Conservation (phyloP, 2,113 vertebrate species). For the Candoia aspera region DNA sequence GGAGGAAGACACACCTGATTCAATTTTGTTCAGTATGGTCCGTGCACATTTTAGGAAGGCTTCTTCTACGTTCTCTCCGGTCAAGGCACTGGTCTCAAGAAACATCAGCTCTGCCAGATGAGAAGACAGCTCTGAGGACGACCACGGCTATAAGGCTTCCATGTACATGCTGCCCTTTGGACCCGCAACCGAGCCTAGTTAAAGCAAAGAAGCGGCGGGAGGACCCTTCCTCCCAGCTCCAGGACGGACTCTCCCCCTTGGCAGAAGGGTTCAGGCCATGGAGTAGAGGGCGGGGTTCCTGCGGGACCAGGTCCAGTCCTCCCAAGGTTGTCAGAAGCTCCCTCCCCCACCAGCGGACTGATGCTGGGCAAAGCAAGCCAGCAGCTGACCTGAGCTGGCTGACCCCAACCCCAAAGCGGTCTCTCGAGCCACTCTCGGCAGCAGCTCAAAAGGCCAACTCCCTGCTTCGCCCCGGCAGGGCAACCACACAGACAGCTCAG, state of each 20-base stretch:
- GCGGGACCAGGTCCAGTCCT: not conserved
- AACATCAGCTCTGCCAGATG: conserved; percentile 84
- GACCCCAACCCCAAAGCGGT: not conserved
- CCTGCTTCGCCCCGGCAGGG: not conserved
- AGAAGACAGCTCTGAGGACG: not conserved
- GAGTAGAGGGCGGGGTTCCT: not conserved
- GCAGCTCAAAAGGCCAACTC: not conserved
- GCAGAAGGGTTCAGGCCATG: too few relatives aligned
- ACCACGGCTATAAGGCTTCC: not conserved
- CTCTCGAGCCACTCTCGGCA: not conserved
- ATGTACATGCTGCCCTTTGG: too few relatives aligned
- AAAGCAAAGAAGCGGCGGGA: not conserved
- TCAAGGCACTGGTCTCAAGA: conserved; percentile 91
- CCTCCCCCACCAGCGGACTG: not conserved
- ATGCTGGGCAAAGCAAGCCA: not conserved
- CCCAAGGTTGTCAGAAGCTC: not conserved
- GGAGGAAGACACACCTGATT: conserved; percentile 78
- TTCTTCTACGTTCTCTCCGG: conserved; percentile 91
- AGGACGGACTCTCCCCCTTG: too few relatives aligned
- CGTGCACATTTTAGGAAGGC: conserved; percentile 90
- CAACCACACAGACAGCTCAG: accelerated
- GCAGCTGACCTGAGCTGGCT: not conserved
- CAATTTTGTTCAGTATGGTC: conserved; percentile 91
- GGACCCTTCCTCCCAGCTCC: too few relatives aligned
- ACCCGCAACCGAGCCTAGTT: not conserved